Conservation (phyloP, 2,113 vertebrate species). For the Polypterus bichir region DNA sequence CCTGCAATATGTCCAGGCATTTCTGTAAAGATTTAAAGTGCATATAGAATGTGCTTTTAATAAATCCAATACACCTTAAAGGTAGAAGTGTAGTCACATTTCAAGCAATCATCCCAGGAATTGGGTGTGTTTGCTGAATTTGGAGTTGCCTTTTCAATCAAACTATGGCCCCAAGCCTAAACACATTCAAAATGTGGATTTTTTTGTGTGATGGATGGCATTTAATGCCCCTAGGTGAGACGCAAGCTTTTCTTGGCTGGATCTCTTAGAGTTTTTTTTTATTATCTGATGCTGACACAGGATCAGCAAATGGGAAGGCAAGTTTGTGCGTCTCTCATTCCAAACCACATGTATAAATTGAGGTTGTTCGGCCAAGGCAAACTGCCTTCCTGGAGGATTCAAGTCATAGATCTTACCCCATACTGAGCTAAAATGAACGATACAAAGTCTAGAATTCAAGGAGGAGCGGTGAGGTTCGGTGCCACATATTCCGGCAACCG, state of each 20-base stretch:
- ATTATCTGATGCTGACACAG: not conserved
- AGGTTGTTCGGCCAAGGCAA: not conserved
- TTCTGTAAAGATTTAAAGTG: too few species aligned
- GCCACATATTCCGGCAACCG: conserved; percentile 36
- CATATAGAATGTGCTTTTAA: too few species aligned
- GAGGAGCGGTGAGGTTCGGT: conserved; percentile 34
- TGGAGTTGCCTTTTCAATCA: conserved; percentile 7
- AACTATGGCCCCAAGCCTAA: not conserved
- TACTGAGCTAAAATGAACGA: conserved; percentile 27
- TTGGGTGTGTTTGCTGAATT: not conserved
- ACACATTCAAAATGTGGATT: conserved; percentile 18
- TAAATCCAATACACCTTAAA: too few species aligned
- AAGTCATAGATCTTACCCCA: conserved; percentile 18
- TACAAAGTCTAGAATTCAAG: conserved; percentile 24
- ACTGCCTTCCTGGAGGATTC: conserved; percentile 23
- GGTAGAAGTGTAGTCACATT: too few species aligned
- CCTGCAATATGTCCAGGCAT: too few species aligned
- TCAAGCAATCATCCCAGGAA: too few species aligned
- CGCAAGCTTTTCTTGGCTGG: conserved; percentile 15
- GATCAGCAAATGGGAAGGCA: conserved; percentile 11
- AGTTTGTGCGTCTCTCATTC: not conserved
- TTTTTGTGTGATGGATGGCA: conserved; percentile 4
- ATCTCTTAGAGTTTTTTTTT: conserved; percentile 4
- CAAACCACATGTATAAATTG: conserved; percentile 24
- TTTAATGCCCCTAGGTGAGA: conserved; percentile 23